Evolutionary conservation across 2,113 vertebrate species (phyloP).

Genomic region (Eleginops maclovinus): DNA sequence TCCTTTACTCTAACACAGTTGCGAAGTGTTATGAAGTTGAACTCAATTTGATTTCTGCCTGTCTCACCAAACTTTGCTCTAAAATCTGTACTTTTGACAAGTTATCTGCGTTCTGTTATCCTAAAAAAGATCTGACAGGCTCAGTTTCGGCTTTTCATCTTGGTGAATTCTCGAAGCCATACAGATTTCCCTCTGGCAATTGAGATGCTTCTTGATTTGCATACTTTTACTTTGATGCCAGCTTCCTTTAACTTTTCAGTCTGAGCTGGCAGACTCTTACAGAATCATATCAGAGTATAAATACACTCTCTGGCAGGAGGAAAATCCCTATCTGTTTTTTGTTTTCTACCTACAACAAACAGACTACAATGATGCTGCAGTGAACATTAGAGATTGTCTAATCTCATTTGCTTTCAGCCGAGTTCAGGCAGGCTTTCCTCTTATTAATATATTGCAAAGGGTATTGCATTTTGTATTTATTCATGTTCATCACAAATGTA

Average conservation of each 20-base stretch:
- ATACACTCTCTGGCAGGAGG: constrained; percentile 6
- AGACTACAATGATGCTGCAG: constrained; percentile 19
- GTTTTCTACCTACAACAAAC: constrained; percentile 20
- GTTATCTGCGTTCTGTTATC: background rate
- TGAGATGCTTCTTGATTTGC: constrained; percentile 31
- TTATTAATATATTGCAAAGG: background rate
- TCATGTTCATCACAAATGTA: background rate
- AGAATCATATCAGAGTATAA: constrained; percentile 15
- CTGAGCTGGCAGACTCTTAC: constrained; percentile 18
- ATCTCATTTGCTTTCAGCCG: background rate
- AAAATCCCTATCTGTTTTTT: constrained; percentile 27
- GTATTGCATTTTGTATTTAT: background rate
- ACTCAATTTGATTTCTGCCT: background rate
- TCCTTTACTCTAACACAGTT: background rate
- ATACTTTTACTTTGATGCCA: constrained; percentile 34
- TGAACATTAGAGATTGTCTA: constrained; percentile 13
- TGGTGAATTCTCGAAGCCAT: constrained; percentile 6
- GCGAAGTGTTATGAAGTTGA: background rate
- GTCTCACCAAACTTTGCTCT: background rate
- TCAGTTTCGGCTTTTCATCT: constrained; percentile 36
- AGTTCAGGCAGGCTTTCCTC: background rate
- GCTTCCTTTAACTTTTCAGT: constrained; percentile 28
- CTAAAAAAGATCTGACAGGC: constrained; percentile 13
- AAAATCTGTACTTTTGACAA: constrained; percentile 1
- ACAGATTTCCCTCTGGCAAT: constrained; percentile 22